Evolutionary conservation across 2,888 invertebrate genomes (phyloP), one percentile per base, ranked within the genome.

Genomic region (Epinotia bilunana): DNA sequence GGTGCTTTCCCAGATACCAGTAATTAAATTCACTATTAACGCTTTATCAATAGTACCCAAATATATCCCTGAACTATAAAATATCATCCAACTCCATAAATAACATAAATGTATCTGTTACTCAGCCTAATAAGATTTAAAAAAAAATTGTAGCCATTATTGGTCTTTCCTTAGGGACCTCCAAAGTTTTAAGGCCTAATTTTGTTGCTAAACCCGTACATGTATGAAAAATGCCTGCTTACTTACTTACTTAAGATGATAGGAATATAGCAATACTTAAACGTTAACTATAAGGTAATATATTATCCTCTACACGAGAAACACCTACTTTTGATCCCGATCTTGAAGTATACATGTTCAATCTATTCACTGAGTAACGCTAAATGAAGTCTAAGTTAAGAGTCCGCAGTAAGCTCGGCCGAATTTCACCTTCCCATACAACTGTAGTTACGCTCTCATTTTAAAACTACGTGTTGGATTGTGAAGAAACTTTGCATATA

Each of bases 1-100:
- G 23, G 33, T 61, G 64, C 58, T 43, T 65, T 46, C 55, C 60
- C 55, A 71, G 67, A 65, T 75, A 65, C 53, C 28, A 53, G 65
- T 65, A 72, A 75, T 75, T 67, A 67, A 65, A 72, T 72, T 61
- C 4, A 46, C 23, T 43, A 39, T 55, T 71, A 74, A 60, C 74
- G 23, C 39, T 67, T 49, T 39, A 9, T 39, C 39, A 7, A n/a
- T 68, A 4, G 64, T 49, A 61, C 33, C 20, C 13, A 12, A 61
- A 33, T 39, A 61, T 16, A 39, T 33, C 1, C 16, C 23, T 57
- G 9, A 16, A 49, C 46, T 49, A 13, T 49, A 13, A 49, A 16
- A 49, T 16, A 49, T 16, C 16, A 13, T 46, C 13, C 46, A 46
- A 49, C 49, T 49, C 33, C 33, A 7, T 33, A 33, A 49, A 49